phyloP scores from a whole-genome alignment of 2,797 vertebrate species.

The Poecile montanus region DNA sequence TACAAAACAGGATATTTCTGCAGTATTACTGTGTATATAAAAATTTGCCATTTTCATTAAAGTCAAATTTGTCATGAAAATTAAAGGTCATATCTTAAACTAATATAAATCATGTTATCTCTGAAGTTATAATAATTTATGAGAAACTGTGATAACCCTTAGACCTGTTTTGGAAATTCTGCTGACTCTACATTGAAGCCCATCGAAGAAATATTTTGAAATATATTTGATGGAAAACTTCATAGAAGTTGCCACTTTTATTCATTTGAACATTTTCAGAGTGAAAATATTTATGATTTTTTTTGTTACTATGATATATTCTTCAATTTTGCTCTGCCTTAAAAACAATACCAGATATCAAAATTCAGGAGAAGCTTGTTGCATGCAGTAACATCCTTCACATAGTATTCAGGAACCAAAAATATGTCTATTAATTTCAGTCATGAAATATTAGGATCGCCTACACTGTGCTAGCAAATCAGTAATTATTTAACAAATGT shows the following conservation, averaged over 20 bases:
- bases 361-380: not conserved
- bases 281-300: not conserved
- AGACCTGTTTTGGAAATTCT: not conserved
- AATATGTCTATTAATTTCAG: not conserved
- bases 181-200: rapidly evolving
- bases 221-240: not conserved
- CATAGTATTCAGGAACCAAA: not conserved
- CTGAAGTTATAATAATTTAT: not conserved
- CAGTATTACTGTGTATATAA: not conserved
- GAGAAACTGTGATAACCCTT: not conserved
- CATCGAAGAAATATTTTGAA: not conserved
- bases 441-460: not conserved
- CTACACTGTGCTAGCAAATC: not conserved
- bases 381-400: not conserved
- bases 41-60: not conserved
- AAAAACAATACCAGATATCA: not conserved
- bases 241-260: not conserved
- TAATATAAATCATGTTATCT: not conserved
- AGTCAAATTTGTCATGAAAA: not conserved
- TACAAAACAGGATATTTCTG: not conserved
- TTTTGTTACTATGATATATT: not conserved
- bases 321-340: not conserved
- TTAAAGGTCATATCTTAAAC: not conserved
- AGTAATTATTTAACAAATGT: not conserved
- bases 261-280: not conserved